Evolutionary conservation across 2,888 invertebrate species (phyloP), one percentile per base, ranked within the genome.

Genomic region (Hydriomena furcata): DNA sequence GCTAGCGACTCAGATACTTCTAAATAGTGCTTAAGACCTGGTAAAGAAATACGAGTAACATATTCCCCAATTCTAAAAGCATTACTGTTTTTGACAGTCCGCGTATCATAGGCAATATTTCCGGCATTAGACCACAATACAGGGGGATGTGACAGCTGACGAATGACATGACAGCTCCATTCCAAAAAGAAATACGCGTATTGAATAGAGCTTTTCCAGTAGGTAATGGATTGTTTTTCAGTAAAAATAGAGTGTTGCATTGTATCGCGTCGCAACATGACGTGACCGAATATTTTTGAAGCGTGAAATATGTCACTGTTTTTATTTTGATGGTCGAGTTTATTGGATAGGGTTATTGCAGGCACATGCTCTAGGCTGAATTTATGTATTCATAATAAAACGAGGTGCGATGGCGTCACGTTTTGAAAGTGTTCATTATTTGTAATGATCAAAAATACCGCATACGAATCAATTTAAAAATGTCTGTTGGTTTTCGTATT

Each of bases 101-200:
- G 24, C 34, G 3, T 10, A 34, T 31, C 8, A 30, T 24, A 5
- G 27, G 21, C 28, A 40, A 41, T 47, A 37, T 48, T 37, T 31
- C 17, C 24, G 12, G 10, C 40, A 44, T 51, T 47, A 52, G 43
- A 55, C 43, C 41, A 58, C 58, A 60, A 55, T 27, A 52, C 24
- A 7, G 20, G 3, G 38, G 43, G 47, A 44, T 57, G 40, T 41
- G 60, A 60, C 63, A 59, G 51, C 54, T 74, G 73, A 76, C 72
- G 60, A 70, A 72, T 72, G 71, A 76, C 65, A 74, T 71, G 77
- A 75, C 73, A 76, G 71, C 67, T 68, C 65, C 70, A 73, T 73
- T 63, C 64, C 55, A 60, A 54, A 45, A 37, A 42, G 23, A 28
- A 52, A 52, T 52, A 46, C 32, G 10, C 38, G 11, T 34, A 32